phyloP scores from a whole-genome alignment of 2,113 vertebrate genomes.

The Callipepla squamata region DNA sequence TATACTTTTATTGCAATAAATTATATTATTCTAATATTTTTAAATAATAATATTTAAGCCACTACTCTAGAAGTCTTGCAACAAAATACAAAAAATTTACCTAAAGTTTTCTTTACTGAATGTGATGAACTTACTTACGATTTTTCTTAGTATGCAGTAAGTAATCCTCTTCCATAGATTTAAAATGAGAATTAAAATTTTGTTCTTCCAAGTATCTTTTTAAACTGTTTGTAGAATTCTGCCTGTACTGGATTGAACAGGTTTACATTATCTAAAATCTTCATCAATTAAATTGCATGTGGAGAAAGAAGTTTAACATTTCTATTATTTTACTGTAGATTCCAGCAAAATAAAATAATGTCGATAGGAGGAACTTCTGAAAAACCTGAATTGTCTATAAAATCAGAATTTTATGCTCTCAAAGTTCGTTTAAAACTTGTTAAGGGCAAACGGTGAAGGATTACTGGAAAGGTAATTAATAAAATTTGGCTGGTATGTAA shows the following conservation, averaged over 20 bases:
- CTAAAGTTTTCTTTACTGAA: not conserved
- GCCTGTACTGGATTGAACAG: not conserved
- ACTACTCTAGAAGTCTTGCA: not conserved
- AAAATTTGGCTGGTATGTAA: not conserved
- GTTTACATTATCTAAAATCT: not conserved
- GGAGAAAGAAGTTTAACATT: not conserved
- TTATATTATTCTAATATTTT: not conserved
- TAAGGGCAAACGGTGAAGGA: not conserved
- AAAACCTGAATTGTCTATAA: not conserved
- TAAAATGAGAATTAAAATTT: not conserved
- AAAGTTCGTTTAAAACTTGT: not conserved
- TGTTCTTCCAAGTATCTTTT: not conserved
- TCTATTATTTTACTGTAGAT: not conserved
- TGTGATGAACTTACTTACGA: not conserved
- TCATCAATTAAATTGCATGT: not conserved
- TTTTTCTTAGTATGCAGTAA: not conserved
- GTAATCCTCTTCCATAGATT: not conserved
- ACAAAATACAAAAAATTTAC: not conserved
- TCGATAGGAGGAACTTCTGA: not conserved
- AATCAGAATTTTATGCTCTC: not conserved
- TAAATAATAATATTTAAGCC: not conserved
- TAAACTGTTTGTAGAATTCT: not conserved
- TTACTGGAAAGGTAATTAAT: not conserved
- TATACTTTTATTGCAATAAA: not conserved
- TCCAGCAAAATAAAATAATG: not conserved